Conservation (phyloP, 2,797 vertebrate species). For the Hoplostethus atlanticus region DNA sequence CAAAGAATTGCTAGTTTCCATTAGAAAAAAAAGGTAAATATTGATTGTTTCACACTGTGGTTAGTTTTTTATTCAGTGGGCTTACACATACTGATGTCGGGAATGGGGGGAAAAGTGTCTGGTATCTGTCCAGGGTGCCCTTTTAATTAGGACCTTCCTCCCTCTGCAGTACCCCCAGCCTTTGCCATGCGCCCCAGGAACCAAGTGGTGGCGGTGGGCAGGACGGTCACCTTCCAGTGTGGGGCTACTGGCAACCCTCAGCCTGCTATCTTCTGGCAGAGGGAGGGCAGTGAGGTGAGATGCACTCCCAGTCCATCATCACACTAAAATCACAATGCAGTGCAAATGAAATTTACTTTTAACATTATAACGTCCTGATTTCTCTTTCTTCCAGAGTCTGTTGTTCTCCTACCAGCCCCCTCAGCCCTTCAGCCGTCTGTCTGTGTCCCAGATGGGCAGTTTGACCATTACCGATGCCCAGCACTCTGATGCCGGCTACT, state of each 20-base stretch:
- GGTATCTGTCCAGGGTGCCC: slow-evolving; percentile 31
- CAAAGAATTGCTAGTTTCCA: slow-evolving; percentile 15
- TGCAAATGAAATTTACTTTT: slow-evolving; percentile 21
- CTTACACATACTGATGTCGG: slow-evolving; percentile 27
- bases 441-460: slow-evolving; percentile 94
- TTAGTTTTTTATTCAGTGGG: neutral
- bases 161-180: slow-evolving; percentile 90
- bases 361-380: slow-evolving; percentile 30
- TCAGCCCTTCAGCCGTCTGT: slow-evolving; percentile 92
- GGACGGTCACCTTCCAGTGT: slow-evolving; percentile 95
- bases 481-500: slow-evolving; percentile 92
- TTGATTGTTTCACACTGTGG: neutral
- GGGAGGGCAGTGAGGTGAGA: slow-evolving; percentile 95
- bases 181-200: slow-evolving; percentile 94
- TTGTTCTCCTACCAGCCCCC: slow-evolving; percentile 95
- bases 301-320: slow-evolving; percentile 48
- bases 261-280: slow-evolving; percentile 97
- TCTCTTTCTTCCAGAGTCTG: slow-evolving; percentile 85
- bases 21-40: slow-evolving; percentile 46
- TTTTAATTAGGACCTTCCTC: slow-evolving; percentile 56
- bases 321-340: slow-evolving; percentile 36
- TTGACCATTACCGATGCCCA: slow-evolving; percentile 93
- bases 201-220: slow-evolving; percentile 91
- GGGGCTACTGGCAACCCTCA: slow-evolving; percentile 95
- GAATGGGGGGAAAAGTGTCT: slow-evolving; percentile 21